Base-by-base conservation (phyloP, 2,113 vertebrate genomes). In the Chrysemys picta region DNA sequence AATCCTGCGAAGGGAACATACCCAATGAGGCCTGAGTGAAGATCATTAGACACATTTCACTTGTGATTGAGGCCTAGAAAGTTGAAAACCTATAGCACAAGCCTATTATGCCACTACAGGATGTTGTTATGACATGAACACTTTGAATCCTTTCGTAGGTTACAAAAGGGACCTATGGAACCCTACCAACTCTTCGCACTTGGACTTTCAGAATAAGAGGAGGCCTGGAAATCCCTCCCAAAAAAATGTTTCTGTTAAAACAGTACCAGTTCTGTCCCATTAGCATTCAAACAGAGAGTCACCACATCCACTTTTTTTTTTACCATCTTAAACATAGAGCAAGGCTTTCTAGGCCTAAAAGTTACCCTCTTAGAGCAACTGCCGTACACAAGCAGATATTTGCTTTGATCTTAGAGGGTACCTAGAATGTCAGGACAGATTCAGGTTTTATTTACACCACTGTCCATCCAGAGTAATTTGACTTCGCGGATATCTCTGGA, bases 31-130 rank as follows among this genome's bases (percentile, higher is more conserved):
- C 38, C 69, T 75, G 29, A 17, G 62, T 7, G 16, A 80, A 17
- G 24, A 1, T 69, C 25, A 69, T 6, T 49, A 17, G 21, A 0
- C 0, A 10, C 6, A 49, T 21, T 9, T 84, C 59, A 14, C 59
- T n/a, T 27, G 7, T 69, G 72, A 45, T 56, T 10, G 12, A 13
- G 6, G 11, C 38, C 82, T 81, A 53, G 47, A 12, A 1, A 1
- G 16, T n/a, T 4, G 54, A 72, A 27, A 75, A 80, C 50, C 38
- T 17, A 31, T 2, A 75, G 25, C 19, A 49, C 9, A 47, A 82
- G 42, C 38, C 57, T 19, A 2, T 53, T 45, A 38, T 57, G 21
- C 72, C 76, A 38, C 80, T 69, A n/a, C 29, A 88, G 80, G 79
- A 81, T 22, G 53, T 19, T 54, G 24, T 52, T 72, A 86, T 49